Base-by-base conservation (phyloP, 2,797 vertebrate species). In the Buphagus erythrorhynchus region DNA sequence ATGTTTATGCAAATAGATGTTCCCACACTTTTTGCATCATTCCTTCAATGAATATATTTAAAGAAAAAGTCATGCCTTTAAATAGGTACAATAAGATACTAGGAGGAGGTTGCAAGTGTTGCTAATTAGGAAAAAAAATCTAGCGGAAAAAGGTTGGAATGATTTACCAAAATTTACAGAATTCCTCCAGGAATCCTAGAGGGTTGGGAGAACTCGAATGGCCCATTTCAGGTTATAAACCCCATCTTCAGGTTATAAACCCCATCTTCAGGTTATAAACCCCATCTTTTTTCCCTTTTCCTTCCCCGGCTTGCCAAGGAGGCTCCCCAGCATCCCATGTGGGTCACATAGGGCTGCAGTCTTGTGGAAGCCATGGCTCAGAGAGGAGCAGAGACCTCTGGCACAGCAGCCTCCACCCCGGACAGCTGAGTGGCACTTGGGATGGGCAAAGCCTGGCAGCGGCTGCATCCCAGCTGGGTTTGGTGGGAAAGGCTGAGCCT, bases 341-440 rank as follows among this genome's bases (percentile, higher is more conserved):
- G 25, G 35, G 20, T 21, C 20, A 10, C 21, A 18, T 13, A 10
- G 10, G 24, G 9, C 21, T 10, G 43, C 42, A 13, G 13, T 6
- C 13, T 40, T 40, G 35, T 11, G 58, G 38, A 86, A 63, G 38
- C 25, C 20, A 0, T 1, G 42, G 22, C 13, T 62, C 42, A 18
- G 28, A 3, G 42, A 38, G n/a, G n/a, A 65, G 15, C 54, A 22
- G 65, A 0, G 1, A 5, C 8, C 17, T 52, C 19, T 19, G 51
- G 49, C 86, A 9, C 3, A 49, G 31, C 55, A 57, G 3, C 25
- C 36, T 38, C 24, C 21, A 14, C 4, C 7, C 13, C 25, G 33
- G 29, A 2, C 12, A 61, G 40, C 24, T 10, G 11, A 0, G 6
- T 0, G 6, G 12, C 36, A 13, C 36, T 11, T 16, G 0, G 10